Percentiles rank a stretch among this genome's conserved stretches.
phyloP scores from a whole-genome alignment of 2,888 invertebrate genomes.

The Volucella zonaria region DNA sequence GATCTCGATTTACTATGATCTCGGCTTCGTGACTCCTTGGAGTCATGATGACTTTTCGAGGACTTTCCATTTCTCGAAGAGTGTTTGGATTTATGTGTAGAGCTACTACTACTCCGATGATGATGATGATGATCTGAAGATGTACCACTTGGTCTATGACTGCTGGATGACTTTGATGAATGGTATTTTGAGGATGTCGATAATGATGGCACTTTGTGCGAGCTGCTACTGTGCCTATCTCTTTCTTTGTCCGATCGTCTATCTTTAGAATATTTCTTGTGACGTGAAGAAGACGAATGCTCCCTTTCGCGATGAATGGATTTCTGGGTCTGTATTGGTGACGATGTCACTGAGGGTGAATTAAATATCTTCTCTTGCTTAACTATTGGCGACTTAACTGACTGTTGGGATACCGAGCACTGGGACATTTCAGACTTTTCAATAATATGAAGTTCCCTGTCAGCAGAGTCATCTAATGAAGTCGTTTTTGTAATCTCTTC shows the following conservation, averaged over 20 bases:
- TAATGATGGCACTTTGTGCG: slow-evolving; percentile 59
- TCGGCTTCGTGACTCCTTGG: slow-evolving; percentile 77
- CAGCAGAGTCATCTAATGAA: slow-evolving; percentile 56
- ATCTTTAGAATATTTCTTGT: slow-evolving; percentile 77
- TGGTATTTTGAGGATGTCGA: slow-evolving; percentile 59
- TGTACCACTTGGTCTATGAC: slow-evolving; percentile 55
- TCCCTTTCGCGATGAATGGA: slow-evolving; percentile 57
- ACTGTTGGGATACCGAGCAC: slow-evolving; percentile 61
- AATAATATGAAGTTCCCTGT: slow-evolving; percentile 60
- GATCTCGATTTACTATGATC: slow-evolving; percentile 75
- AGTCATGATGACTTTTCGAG: slow-evolving; percentile 82
- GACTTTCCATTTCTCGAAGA: slow-evolving; percentile 77
- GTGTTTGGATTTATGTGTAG: slow-evolving; percentile 71
- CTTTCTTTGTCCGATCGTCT: slow-evolving; percentile 53
- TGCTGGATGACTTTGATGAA: slow-evolving; percentile 76
- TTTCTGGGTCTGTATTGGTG: slow-evolving; percentile 37
- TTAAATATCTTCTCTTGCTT: slow-evolving; percentile 42
- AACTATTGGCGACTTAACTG: slow-evolving; percentile 27
- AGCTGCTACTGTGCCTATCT: slow-evolving; percentile 74
- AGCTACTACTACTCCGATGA: slow-evolving; percentile 77
- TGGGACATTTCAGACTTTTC: slow-evolving; percentile 68
- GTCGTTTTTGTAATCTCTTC: slow-evolving; percentile 60
- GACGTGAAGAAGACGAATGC: slow-evolving; percentile 76
- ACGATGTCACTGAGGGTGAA: slow-evolving; percentile 54
- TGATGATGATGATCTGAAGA: slow-evolving; percentile 63